Base-by-base conservation (phyloP, 2,113 vertebrate species). In the Kryptolebias marmoratus region DNA sequence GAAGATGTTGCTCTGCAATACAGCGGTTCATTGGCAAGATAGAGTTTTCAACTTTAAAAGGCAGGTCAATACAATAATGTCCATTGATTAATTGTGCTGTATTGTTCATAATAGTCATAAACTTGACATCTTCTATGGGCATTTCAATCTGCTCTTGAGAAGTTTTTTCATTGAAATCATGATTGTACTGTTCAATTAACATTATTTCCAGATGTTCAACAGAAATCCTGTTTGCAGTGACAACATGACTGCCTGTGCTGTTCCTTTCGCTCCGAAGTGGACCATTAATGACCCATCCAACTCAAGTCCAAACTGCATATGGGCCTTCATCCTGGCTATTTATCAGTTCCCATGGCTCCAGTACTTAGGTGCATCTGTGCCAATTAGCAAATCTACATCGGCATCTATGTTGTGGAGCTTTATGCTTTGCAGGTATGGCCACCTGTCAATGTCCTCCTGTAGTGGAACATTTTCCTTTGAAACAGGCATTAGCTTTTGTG, bases 191-290 rank as follows among this genome's bases (percentile, higher is more conserved):
- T 22, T 22, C 22, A 22, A 22, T 22, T 22, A 22, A 22, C 22
- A 22, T 22, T 22, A 22, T 22, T 22, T 22, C 22, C 22, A 22
- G 22, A 22, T 70, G 39, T 18, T 6, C 59, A 44, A 61, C 13
- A 12, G 39, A 61, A 18, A 44, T 36, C 32, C 22, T 1, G 11
- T 71, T 61, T 5, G 61, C 32, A 52, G 47, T 71, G 16, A 42
- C n/a, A 7, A 7, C 32, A 36, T 30, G 57, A 27, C 28, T 49
- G 67, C 6, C 22, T 4, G 18, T 44, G 7, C 11, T 30, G 18
- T 12, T 16, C 47, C 36, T 60, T 32, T 52, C 47, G 59, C 67
- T 15, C 10, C 48, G 22, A 52, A 71, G 47, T 61, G 68, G 27
- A 27, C 65, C 53, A 58, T 58, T 58, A 1, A 57, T 13, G 4